Conservation (phyloP, 1,140 invertebrate species). For the Sycophila sp. region DNA sequence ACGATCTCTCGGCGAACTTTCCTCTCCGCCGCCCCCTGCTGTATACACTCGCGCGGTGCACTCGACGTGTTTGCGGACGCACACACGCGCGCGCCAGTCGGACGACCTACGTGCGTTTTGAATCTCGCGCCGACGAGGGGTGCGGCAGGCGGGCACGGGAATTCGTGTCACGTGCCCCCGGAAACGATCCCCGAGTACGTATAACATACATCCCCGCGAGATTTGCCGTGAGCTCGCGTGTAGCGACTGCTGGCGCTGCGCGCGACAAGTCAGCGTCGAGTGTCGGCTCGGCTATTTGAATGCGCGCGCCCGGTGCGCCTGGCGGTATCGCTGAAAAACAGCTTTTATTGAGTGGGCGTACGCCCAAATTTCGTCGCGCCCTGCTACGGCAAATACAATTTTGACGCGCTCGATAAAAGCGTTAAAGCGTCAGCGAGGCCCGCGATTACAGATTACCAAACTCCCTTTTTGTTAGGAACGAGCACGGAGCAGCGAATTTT, state of each 20-base stretch:
- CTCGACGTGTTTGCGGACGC: too few species aligned
- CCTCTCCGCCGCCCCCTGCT: too few species aligned
- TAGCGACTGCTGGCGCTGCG: background rate
- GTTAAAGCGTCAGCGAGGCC: background rate
- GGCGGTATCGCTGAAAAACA: background rate
- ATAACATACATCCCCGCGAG: too few species aligned
- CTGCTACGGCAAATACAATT: too few species aligned
- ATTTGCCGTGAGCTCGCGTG: background rate
- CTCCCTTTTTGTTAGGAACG: too few species aligned
- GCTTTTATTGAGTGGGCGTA: too few species aligned
- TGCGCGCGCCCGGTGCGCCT: background rate
- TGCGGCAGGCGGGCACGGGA: background rate
- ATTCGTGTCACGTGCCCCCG: slow-evolving; percentile 10
- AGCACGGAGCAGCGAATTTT: too few species aligned
- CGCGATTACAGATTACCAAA: too few species aligned
- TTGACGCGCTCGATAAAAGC: too few species aligned
- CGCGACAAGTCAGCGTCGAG: slow-evolving; percentile 1
- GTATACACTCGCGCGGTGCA: too few species aligned
- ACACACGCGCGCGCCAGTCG: too few species aligned
- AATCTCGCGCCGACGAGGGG: slow-evolving; percentile 11
- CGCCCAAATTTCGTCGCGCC: too few species aligned
- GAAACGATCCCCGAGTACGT: background rate
- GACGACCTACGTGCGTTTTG: background rate
- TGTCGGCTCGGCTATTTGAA: background rate
- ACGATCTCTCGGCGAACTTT: background rate